Base-by-base conservation (phyloP, 2,113 vertebrate species). In the Pseudorasbora parva region DNA sequence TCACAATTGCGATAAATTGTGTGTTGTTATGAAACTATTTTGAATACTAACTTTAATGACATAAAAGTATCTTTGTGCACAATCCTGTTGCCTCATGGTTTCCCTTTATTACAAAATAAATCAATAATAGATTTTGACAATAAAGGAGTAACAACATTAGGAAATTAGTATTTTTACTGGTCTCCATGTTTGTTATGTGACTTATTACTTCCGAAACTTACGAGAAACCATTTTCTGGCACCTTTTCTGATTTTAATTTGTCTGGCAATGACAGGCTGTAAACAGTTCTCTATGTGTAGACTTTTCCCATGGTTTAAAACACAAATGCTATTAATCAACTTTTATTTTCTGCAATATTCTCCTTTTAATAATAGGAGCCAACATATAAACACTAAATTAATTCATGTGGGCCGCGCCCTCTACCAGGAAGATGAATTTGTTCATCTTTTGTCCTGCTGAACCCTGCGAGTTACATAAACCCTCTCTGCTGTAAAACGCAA, bases 401-500 rank as follows among this genome's bases (percentile, higher is more conserved):
- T 73, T 45, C 2, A 73, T 73, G 43, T 17, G 69, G 43, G 69
- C 69, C 69, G 3, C 69, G 49, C n/a, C 37, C 43, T 72, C n/a
- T 72, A 47, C 43, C 41, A 72, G n/a, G 21, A 72, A 72, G n/a
- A 73, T 0, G 0, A 25, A 25, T 25, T 25, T 47, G 41, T 47
- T 73, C 43, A 49, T 47, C 69, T n/a, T 73, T 47, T 73, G 69
- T 73, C 69, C n/a, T 49, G 41, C 43, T 49, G 69, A 73, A 73
- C 69, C 43, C 69, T 73, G n/a, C 15, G 43, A 47, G 37, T 73
- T 73, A 47, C 69, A 73, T 47, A 73, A 73, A 73, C 69, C n/a
- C 66, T 41, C 6, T 72, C 69, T 73, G 69, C 43, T 73, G n/a
- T 47, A 73, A 72, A 72, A 47, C 41, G 47, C 41, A 25, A 72